Evolutionary conservation across 2,888 invertebrate species (phyloP).

Genomic region (Hyles lineata): DNA sequence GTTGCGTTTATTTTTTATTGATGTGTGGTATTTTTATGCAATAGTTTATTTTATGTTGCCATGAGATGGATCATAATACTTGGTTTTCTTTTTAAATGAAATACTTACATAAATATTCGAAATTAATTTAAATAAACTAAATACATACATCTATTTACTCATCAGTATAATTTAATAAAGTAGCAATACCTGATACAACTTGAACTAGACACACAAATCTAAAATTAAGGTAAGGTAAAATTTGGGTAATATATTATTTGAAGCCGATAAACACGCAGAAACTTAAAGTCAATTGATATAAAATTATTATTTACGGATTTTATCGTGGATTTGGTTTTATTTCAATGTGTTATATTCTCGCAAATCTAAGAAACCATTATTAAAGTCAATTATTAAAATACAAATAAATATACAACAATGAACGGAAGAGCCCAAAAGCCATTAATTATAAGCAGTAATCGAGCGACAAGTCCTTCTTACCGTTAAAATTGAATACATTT

Average conservation of each 20-base stretch:
- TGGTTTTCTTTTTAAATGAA: too few relatives aligned
- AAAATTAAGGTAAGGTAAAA: not conserved
- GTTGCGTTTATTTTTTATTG: not conserved
- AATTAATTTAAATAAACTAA: too few relatives aligned
- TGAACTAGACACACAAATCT: too few relatives aligned
- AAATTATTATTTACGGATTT: too few relatives aligned
- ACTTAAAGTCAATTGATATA: not conserved
- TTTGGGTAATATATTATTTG: not conserved
- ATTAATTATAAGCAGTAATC: conserved; percentile 18
- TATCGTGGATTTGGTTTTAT: too few relatives aligned
- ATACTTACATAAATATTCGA: too few relatives aligned
- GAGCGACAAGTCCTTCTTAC: conserved; percentile 9
- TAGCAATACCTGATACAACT: too few relatives aligned
- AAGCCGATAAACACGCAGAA: not conserved
- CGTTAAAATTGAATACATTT: conserved; percentile 19
- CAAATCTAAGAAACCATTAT: too few relatives aligned
- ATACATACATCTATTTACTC: too few relatives aligned
- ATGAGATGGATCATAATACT: too few relatives aligned
- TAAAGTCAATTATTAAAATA: conserved; percentile 11
- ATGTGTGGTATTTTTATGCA: not conserved
- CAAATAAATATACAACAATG: conserved; percentile 4
- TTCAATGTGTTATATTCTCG: too few relatives aligned
- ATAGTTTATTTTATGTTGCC: not conserved
- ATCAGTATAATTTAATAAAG: too few relatives aligned
- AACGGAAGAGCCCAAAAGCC: conserved; percentile 3